phyloP scores from a whole-genome alignment of 1,140 invertebrate genomes.

The Aricia agestis region DNA sequence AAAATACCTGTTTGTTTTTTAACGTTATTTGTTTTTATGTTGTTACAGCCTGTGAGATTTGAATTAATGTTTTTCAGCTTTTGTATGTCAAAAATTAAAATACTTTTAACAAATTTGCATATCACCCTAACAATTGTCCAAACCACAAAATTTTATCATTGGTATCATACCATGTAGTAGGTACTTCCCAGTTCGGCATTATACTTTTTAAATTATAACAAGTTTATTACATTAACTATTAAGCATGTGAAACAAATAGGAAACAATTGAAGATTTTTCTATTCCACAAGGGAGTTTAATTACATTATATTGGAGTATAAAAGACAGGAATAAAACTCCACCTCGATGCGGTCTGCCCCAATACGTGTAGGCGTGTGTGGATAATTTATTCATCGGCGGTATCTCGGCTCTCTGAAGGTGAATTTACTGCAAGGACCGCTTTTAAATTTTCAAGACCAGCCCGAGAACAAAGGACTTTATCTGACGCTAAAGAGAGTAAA shows the following conservation, averaged over 20 bases:
- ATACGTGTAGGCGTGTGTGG: slow-evolving; percentile 31
- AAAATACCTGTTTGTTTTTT: no score
- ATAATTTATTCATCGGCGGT: slow-evolving; percentile 54
- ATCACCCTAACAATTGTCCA: no score
- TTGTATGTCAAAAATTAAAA: no score
- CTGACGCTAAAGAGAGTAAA: slow-evolving; percentile 59
- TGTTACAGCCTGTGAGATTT: no score
- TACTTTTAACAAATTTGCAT: no score
- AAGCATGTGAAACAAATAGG: not conserved
- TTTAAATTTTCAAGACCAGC: slow-evolving; percentile 59
- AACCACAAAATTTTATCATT: no score
- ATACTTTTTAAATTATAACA: no score
- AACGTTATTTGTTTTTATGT: no score
- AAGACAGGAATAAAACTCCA: slow-evolving; percentile 22
- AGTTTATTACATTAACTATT: no score
- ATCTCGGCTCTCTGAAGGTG: slow-evolving; percentile 42
- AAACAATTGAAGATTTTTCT: not conserved
- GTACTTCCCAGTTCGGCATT: no score
- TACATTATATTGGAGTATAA: not conserved
- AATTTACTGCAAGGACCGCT: slow-evolving; percentile 56
- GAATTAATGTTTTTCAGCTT: no score
- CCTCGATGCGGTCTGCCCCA: slow-evolving; percentile 20
- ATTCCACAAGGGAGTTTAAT: not conserved
- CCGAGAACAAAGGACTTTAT: slow-evolving; percentile 61
- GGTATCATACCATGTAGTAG: no score